phyloP scores from a whole-genome alignment of 2,797 vertebrate genomes.

The Coranthus polyacanthus region DNA sequence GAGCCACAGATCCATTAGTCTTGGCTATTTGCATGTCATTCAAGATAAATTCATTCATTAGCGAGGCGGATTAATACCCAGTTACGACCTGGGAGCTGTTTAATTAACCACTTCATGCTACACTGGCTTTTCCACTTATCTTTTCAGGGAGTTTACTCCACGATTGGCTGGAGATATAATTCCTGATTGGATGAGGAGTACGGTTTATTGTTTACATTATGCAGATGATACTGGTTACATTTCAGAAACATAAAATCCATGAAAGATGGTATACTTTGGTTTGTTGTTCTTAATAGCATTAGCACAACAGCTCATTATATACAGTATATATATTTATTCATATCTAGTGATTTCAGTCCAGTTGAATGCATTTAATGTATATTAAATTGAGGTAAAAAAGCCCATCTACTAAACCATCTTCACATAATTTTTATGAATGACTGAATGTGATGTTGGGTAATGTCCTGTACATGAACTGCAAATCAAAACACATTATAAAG shows the following conservation, averaged over 20 bases:
- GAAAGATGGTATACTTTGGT: not conserved
- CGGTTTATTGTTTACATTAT: constrained; percentile 29
- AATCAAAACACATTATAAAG: no score
- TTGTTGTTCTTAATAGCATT: not conserved
- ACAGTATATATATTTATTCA: no score
- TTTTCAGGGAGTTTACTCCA: constrained; percentile 23
- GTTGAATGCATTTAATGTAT: no score
- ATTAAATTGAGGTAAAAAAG: no score
- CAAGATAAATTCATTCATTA: constrained; percentile 74
- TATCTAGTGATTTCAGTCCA: no score
- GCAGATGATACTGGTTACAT: not conserved
- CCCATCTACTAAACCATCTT: no score
- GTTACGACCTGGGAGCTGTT: constrained; percentile 69
- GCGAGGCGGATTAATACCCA: constrained; percentile 62
- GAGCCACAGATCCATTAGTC: constrained; percentile 65
- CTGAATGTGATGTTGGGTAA: not conserved
- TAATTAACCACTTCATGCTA: constrained; percentile 77
- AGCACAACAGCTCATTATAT: no score
- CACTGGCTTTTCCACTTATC: constrained; percentile 70
- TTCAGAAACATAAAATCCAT: constrained; percentile 1
- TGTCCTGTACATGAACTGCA: no score
- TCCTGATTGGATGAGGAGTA: constrained; percentile 18
- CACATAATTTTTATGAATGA: not conserved
- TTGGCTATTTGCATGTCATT: constrained; percentile 71
- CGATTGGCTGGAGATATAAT: constrained; percentile 48